Evolutionary conservation across 2,113 vertebrate genomes (phyloP), one percentile per base, ranked within the genome.

Genomic region (Suricata suricatta): DNA sequence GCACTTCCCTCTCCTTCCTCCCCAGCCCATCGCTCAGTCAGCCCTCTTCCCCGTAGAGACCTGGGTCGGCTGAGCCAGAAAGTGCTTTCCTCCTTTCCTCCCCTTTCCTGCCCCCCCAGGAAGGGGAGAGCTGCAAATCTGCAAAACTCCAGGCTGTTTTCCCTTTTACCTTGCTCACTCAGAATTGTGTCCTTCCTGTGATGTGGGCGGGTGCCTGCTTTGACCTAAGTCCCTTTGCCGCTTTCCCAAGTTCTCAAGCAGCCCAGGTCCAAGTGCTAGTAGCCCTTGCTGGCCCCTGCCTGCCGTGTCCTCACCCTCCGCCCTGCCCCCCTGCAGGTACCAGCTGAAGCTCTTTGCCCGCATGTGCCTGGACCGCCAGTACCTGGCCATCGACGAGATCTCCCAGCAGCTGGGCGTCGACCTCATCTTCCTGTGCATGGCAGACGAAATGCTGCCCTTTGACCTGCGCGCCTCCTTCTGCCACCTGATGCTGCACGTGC

Each of bases 301-400:
- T 12, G 27, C 90, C 1, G 4, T 0, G 14, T 10, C 21, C 69
- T 94, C 47, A 66, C 69, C 25, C 0, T 23, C 2, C 35, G 8
- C 38, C 27, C 57, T 23, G 21, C 21, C 47, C 29, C 68, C 5
- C 54, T 19, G 8, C 96, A 99, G 99, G 98, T 99, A 99, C 98
- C 99, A 99, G 99, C 98, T 99, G 98, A 99, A 99, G 98, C 99
- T 99, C 54, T 99, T 99, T 96, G 99, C 99, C 79, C 99, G 99
- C 66, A 99, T 99, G 99, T 99, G 99, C 98, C 98, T 99, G 98
- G 99, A 99, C 98, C 99, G 99, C 47, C 99, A 99, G 98, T 99
- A 99, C 96, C 97, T 99, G 97, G 99, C 99, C 96, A 99, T 99
- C 9, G 99, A 99, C 10, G 99, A 99, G 98, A 99, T 99, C 98